Conservation (phyloP, 2,888 invertebrate species). For the Galeruca laticollis region DNA sequence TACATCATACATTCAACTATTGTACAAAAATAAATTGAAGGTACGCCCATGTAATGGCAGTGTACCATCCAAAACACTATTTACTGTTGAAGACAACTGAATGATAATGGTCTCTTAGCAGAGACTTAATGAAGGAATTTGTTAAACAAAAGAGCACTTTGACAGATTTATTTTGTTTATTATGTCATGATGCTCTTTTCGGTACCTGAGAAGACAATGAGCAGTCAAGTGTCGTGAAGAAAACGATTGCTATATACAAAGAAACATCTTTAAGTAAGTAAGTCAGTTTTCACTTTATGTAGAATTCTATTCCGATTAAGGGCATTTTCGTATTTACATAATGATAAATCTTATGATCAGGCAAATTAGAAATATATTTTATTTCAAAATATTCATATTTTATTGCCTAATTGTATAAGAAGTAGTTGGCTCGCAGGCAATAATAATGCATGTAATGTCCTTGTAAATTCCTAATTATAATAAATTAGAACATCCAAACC, state of each 20-base stretch:
- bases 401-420: too few species aligned
- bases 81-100: slow-evolving; percentile 39
- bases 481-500: slow-evolving; percentile 1
- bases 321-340: too few species aligned
- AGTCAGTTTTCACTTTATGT: not conserved
- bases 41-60: not conserved
- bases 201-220: slow-evolving; percentile 29
- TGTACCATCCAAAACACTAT: slow-evolving; percentile 31
- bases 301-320: too few species aligned
- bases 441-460: not conserved
- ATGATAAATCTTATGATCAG: too few species aligned
- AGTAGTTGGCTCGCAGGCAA: too few species aligned
- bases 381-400: too few species aligned
- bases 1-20: too few species aligned
- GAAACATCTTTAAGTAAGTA: not conserved
- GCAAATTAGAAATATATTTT: too few species aligned
- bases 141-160: slow-evolving; percentile 35
- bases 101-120: slow-evolving; percentile 38
- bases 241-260: not conserved
- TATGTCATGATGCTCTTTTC: slow-evolving; percentile 27
- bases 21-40: not conserved
- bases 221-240: slow-evolving; percentile 1
- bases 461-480: not conserved
- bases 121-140: slow-evolving; percentile 38
- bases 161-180: slow-evolving; percentile 41